phyloP scores from a whole-genome alignment of 2,888 invertebrate species.

The Chrysodeixis includens region DNA sequence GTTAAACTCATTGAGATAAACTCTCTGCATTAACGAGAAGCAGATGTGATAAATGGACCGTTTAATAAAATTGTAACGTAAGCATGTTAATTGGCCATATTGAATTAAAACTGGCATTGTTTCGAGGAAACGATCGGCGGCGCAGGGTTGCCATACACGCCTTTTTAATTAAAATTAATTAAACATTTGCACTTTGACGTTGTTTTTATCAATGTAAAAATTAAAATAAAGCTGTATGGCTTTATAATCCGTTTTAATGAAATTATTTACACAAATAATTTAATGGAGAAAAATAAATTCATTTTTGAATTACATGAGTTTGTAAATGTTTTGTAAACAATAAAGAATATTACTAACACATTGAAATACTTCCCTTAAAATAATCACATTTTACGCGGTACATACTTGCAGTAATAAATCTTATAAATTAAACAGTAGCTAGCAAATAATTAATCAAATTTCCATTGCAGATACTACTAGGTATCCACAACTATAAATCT shows the following conservation, averaged over 20 bases:
- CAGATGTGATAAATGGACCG: slow-evolving; percentile 22
- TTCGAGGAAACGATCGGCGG: slow-evolving; percentile 60
- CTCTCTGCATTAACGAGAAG: slow-evolving; percentile 6
- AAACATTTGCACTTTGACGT: background rate
- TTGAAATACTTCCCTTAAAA: no score
- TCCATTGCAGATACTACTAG: background rate
- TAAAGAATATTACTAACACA: no score
- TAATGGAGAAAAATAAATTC: no score
- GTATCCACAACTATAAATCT: background rate
- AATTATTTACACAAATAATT: no score
- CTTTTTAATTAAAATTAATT: no score
- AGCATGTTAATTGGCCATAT: slow-evolving; percentile 65
- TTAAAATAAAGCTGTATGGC: background rate
- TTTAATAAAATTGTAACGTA: slow-evolving; percentile 51
- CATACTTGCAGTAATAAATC: no score
- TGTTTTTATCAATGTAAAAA: background rate
- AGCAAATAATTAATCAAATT: background rate
- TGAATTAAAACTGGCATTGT: slow-evolving; percentile 67
- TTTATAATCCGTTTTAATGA: no score
- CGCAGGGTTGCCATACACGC: slow-evolving; percentile 18
- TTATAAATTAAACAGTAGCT: no score
- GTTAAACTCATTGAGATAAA: slow-evolving; percentile 2
- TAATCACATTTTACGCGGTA: no score
- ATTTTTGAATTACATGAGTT: no score
- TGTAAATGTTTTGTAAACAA: no score